Percentiles rank a stretch among this genome's conserved stretches.
These are phyloP conservation scores for Ennomos erosarius DNA, from an alignment of 2,888 invertebrate genomes.

Conservation along the genomic window DNA sequence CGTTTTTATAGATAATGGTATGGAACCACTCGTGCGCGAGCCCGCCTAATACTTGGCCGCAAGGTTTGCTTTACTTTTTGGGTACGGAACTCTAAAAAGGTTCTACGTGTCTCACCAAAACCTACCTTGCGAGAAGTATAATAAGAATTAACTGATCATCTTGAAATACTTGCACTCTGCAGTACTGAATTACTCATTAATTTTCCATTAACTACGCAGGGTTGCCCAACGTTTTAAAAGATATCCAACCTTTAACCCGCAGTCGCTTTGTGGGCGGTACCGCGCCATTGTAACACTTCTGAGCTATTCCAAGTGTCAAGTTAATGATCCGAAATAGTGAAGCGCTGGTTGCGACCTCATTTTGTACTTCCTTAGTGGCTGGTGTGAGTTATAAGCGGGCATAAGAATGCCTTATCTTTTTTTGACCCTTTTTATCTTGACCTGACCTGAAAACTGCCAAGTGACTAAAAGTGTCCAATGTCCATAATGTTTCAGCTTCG, in stretches of 20 bases:
- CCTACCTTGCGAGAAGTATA: too few species aligned
- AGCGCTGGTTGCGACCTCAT: conserved; percentile 59
- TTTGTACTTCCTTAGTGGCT: conserved; percentile 44
- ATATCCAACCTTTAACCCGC: conserved; percentile 76
- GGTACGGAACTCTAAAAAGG: too few species aligned
- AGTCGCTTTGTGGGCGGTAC: conserved; percentile 69
- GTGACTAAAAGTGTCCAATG: too few species aligned
- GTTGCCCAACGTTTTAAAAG: conserved; percentile 68
- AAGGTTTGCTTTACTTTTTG: too few species aligned
- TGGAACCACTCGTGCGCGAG: too few species aligned
- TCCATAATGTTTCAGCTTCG: too few species aligned
- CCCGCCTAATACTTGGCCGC: too few species aligned
- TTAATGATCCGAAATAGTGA: conserved; percentile 79
- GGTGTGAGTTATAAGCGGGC: conserved; percentile 15
- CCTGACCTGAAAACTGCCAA: too few species aligned
- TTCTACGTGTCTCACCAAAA: too few species aligned
- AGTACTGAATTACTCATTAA: conserved; percentile 57
- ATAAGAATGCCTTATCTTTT: not conserved
- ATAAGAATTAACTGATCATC: not conserved
- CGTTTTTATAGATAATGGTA: too few species aligned
- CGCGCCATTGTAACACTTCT: conserved; percentile 69
- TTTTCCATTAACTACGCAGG: conserved; percentile 69
- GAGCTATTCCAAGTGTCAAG: conserved; percentile 77
- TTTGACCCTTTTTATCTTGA: too few species aligned
- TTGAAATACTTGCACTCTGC: not conserved